Evolutionary conservation across 2,797 vertebrate species (phyloP).

Genomic region (Apogon hyalosoma): DNA sequence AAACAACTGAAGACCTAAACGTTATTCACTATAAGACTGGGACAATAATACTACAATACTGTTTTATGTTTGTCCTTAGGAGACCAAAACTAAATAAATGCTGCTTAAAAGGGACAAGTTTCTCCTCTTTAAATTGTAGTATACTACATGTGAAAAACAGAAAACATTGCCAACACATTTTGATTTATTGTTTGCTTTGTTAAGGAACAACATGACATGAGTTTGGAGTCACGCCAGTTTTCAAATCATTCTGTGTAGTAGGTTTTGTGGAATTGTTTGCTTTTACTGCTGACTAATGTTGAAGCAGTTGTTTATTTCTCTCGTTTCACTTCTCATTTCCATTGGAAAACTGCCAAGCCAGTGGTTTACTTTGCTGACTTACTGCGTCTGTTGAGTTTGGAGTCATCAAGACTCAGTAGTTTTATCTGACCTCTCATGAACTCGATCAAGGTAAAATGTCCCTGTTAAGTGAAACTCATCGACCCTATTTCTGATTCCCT

Average conservation of each 20-base stretch:
- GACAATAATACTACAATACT: background rate
- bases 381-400: slow-evolving; percentile 2
- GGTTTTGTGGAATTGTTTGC: slow-evolving; percentile 9
- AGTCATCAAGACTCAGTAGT: slow-evolving; percentile 16
- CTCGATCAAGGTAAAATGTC: too few relatives aligned
- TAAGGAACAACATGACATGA: background rate
- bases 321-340: slow-evolving; percentile 62
- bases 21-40: background rate
- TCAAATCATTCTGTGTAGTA: background rate
- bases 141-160: background rate
- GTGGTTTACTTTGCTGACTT: slow-evolving; percentile 43
- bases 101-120: too few relatives aligned
- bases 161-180: background rate
- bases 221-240: background rate
- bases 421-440: background rate
- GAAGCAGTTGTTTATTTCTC: slow-evolving; percentile 1
- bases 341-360: background rate
- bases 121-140: too few relatives aligned
- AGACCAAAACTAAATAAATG: too few relatives aligned
- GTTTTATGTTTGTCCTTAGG: too few relatives aligned
- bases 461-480: background rate
- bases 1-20: background rate
- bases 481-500: slow-evolving; percentile 9
- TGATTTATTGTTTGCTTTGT: background rate
- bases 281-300: slow-evolving; percentile 4